Base-by-base conservation (phyloP, 2,113 vertebrate genomes). In the Symphodus melops region DNA sequence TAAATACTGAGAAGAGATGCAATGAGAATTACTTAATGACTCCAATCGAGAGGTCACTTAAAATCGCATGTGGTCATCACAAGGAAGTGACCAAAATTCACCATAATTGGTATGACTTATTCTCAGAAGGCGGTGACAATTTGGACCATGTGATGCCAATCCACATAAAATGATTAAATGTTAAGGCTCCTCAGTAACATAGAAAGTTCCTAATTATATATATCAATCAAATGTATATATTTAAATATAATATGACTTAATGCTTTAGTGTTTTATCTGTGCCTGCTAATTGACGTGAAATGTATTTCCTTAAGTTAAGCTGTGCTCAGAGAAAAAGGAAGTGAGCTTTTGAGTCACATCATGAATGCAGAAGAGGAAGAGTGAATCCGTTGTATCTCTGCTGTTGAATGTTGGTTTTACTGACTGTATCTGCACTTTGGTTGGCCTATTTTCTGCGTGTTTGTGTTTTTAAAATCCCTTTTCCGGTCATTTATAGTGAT, bases 341-440 rank as follows among this genome's bases (percentile, higher is more conserved):
- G 79, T 86, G 83, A 75, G 77, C 44, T 1, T 12, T 84, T 94
- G 92, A 94, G 82, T 93, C 93, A 93, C 10, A 68, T 14, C 21
- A 37, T 64, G 49, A 12, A 55, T 36, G 25, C 60, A 84, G 86
- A 95, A 93, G 88, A 90, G 93, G 92, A 96, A 96, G 88, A 84
- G 44, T 58, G 36, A 42, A 64, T 69, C 62, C 19, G 36, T 59
- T 63, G 10, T 58, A 44, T 41, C 70, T 49, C 56, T 84, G 75
- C 16, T 71, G 79, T 78, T 82, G 77, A 77, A 69, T 87, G 79
- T 75, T 69, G 54, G 17, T 3, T 39, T 12, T 1, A 10, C 68
- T 36, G 52, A 44, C 3, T 42, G 5, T 14, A 8, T 65, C 1
- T 58, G 12, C 48, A 2, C 37, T 70, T 57, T 59, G 10, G 20